A percentile compares a stretch with the other conserved stretches of the same genome.
Conservation (phyloP, 2,113 vertebrate species). For the Notarius quadriscutis region DNA sequence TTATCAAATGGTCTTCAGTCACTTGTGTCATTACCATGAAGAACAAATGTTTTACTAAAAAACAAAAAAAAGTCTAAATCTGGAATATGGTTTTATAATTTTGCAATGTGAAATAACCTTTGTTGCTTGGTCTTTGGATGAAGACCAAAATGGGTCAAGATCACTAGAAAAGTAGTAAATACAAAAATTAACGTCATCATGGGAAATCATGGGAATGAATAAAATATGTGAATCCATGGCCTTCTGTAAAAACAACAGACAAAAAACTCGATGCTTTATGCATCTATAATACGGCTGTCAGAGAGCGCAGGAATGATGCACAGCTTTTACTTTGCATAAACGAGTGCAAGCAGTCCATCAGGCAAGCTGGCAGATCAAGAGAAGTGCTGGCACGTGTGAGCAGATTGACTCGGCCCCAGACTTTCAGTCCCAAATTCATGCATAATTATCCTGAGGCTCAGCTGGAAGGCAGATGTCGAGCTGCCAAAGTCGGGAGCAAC, state of each 20-base stretch:
- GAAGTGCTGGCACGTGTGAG: conserved; percentile 28
- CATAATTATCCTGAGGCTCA: conserved; percentile 44
- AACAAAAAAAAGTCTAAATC: neutral
- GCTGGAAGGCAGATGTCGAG: conserved; percentile 18
- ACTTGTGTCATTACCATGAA: neutral
- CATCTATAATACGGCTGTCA: neutral
- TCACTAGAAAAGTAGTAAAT: neutral
- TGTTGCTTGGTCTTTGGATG: neutral
- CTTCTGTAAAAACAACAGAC: neutral
- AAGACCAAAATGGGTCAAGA: neutral
- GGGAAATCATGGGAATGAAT: neutral
- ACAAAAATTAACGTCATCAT: neutral
- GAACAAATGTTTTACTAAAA: neutral
- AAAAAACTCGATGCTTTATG: neutral
- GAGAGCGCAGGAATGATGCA: neutral
- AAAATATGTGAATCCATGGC: neutral
- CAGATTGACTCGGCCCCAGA: neutral
- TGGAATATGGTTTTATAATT: neutral
- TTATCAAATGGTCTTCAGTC: too few relatives aligned
- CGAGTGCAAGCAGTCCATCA: conserved; percentile 31
- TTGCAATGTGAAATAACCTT: neutral
- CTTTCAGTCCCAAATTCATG: conserved; percentile 40
- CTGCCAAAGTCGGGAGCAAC: conserved; percentile 5
- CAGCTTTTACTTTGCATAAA: conserved; percentile 22
- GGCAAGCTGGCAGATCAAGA: conserved; percentile 21